phyloP scores from a whole-genome alignment of 2,888 invertebrate species.

The Drosophila quasianomalipes region DNA sequence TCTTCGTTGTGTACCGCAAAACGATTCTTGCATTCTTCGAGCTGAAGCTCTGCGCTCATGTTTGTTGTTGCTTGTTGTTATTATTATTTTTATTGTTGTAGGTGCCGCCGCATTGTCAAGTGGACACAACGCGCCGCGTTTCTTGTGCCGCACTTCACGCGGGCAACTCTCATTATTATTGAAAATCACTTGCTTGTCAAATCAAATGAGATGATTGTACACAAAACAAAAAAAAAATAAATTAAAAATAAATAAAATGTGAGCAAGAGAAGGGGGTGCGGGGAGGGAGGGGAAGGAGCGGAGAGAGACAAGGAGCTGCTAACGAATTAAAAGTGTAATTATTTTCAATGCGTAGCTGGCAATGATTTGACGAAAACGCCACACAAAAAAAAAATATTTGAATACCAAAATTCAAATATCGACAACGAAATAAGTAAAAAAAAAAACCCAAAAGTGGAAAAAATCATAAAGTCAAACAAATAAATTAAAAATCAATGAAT shows the following conservation, averaged over 20 bases:
- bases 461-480: conserved; percentile 76
- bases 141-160: conserved; percentile 56
- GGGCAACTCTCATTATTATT: conserved; percentile 79
- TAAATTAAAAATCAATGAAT: conserved; percentile 78
- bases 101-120: conserved; percentile 48
- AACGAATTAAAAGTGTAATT: conserved; percentile 81
- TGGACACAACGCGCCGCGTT: conserved; percentile 58
- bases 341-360: conserved; percentile 68
- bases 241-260: conserved; percentile 17
- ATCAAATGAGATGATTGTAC: conserved; percentile 81
- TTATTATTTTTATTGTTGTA: conserved; percentile 23
- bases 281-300: neutral
- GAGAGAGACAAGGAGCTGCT: conserved; percentile 46
- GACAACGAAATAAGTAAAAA: conserved; percentile 6
- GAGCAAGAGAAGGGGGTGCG: neutral
- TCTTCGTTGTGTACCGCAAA: conserved; percentile 21
- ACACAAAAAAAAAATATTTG: conserved; percentile 23
- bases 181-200: conserved; percentile 82
- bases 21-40: conserved; percentile 59
- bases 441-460: conserved; percentile 49
- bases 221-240: conserved; percentile 46
- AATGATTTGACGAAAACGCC: conserved; percentile 67
- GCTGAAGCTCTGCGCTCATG: conserved; percentile 52
- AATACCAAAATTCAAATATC: conserved; percentile 50
- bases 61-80: conserved; percentile 58